Evolutionary conservation across 2,113 vertebrate genomes (phyloP).

Genomic region (western clawed frog (Xenopus tropicalis)): DNA sequence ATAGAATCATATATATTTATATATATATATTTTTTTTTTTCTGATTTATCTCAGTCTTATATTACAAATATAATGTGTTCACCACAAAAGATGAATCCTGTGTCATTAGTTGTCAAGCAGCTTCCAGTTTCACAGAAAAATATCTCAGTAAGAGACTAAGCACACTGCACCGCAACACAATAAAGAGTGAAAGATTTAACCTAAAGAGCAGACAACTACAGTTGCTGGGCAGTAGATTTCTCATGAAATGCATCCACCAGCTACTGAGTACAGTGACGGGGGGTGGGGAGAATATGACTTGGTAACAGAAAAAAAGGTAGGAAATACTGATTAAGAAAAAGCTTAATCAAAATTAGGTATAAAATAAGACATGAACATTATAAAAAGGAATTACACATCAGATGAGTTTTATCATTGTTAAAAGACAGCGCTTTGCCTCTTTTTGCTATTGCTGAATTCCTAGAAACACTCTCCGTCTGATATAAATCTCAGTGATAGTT

Average conservation of each 20-base stretch:
- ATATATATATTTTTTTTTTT: too few relatives aligned
- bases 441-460: slow-evolving; percentile 65
- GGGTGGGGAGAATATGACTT: slow-evolving; percentile 56
- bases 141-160: slow-evolving; percentile 56
- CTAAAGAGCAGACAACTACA: slow-evolving; percentile 58
- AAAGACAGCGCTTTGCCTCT: slow-evolving; percentile 45
- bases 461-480: slow-evolving; percentile 54
- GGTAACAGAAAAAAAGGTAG: slow-evolving; percentile 71
- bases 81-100: not conserved
- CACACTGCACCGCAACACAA: slow-evolving; percentile 59
- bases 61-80: not conserved
- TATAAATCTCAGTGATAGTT: slow-evolving; percentile 56
- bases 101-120: slow-evolving; percentile 22
- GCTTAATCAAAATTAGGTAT: slow-evolving; percentile 70
- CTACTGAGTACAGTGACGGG: slow-evolving; percentile 39
- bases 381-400: slow-evolving; percentile 51
- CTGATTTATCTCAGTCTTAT: too few relatives aligned
- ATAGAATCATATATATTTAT: too few relatives aligned
- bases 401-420: slow-evolving; percentile 27
- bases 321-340: slow-evolving; percentile 73
- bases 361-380: slow-evolving; percentile 54
- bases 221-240: slow-evolving; percentile 60
- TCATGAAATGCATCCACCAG: slow-evolving; percentile 69
- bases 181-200: slow-evolving; percentile 68
- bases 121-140: slow-evolving; percentile 21